phyloP scores from a whole-genome alignment of 2,888 invertebrate genomes.

The Apodemia mormo region DNA sequence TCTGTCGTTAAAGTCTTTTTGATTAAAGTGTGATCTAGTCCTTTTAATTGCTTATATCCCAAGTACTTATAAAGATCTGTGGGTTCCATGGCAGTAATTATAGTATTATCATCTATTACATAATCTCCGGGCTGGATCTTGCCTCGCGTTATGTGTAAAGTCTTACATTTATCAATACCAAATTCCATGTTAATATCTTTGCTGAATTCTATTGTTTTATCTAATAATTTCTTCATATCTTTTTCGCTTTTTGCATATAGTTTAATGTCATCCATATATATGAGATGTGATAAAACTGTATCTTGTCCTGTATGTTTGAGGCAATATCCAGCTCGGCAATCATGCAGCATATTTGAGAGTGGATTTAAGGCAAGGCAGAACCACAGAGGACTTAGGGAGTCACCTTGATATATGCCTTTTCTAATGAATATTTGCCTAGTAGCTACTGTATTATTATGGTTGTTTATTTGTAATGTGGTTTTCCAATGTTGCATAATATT shows the following conservation, averaged over 20 bases:
- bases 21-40: constrained; percentile 24
- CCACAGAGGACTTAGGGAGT: constrained; percentile 28
- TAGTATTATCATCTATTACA: background rate
- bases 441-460: background rate
- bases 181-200: constrained; percentile 31
- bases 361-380: constrained; percentile 32
- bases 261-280: constrained; percentile 20
- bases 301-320: constrained; percentile 7
- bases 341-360: constrained; percentile 24
- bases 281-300: constrained; percentile 19
- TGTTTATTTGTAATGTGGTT: background rate
- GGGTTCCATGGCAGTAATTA: constrained; percentile 4
- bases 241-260: constrained; percentile 24
- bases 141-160: constrained; percentile 15
- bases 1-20: constrained; percentile 18
- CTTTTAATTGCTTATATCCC: constrained; percentile 21
- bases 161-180: constrained; percentile 31
- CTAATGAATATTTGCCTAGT: constrained; percentile 16
- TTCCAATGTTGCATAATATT: constrained; percentile 6
- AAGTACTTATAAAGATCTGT: constrained; percentile 27
- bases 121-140: constrained; percentile 9
- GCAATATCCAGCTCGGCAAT: constrained; percentile 24
- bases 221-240: constrained; percentile 21
- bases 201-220: background rate
- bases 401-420: constrained; percentile 24